These are phyloP conservation scores for Catostylus mosaicus DNA, from an alignment of 30 jellyfish, hydroid and myxozoan genomes.

Conservation along the genomic window DNA sequence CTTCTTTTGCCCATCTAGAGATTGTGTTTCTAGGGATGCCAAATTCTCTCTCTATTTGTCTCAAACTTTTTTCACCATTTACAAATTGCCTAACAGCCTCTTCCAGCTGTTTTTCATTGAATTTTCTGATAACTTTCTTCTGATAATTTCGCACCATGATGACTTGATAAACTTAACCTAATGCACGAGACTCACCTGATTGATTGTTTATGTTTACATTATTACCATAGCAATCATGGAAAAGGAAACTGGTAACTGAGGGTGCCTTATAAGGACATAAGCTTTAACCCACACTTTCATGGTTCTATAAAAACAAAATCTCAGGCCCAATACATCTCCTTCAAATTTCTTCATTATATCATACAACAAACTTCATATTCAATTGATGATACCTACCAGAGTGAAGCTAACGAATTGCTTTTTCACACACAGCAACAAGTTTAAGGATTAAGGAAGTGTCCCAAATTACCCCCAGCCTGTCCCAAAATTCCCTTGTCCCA, in stretches of 20 bases:
- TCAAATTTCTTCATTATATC: not conserved
- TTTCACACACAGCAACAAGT: constrained; percentile 18
- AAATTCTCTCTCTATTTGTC: constrained; percentile 30
- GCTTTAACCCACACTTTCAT: constrained; percentile 13
- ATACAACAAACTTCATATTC: constrained; percentile 2
- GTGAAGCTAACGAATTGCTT: constrained; percentile 24
- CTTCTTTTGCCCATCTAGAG: constrained; percentile 49
- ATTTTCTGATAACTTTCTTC: constrained; percentile 32
- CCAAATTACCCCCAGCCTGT: constrained; percentile 39
- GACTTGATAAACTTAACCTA: constrained; percentile 12
- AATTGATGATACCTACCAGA: constrained; percentile 19
- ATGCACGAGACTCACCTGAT: constrained; percentile 14
- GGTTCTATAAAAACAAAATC: constrained; percentile 17
- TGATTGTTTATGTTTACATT: constrained; percentile 18
- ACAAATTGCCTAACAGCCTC: constrained; percentile 22
- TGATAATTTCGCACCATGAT: constrained; percentile 33
- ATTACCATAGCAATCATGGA: constrained; percentile 15
- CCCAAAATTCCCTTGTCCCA: constrained; percentile 34
- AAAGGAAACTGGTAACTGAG: constrained; percentile 23
- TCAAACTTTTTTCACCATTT: constrained; percentile 17
- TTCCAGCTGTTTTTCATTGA: constrained; percentile 27
- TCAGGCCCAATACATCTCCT: constrained; percentile 23
- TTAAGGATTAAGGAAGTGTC: constrained; percentile 21
- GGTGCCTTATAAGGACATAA: constrained; percentile 26
- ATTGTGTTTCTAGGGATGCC: constrained; percentile 51